A percentile compares a stretch with the other conserved stretches of the same genome.
phyloP scores from a whole-genome alignment of 2,113 vertebrate species.

The Tachysurus vachellii region DNA sequence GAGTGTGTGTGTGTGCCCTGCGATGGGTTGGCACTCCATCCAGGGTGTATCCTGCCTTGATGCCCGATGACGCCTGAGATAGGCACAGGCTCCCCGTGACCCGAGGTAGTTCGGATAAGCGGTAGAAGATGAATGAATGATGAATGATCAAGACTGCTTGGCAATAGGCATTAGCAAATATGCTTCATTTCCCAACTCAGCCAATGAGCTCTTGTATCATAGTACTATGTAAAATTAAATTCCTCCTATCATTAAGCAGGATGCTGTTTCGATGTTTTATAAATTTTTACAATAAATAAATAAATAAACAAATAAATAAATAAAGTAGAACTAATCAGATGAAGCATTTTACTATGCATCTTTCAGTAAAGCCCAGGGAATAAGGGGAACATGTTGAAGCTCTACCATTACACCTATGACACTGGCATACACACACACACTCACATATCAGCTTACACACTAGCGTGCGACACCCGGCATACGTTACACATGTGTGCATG shows the following conservation, averaged over 20 bases:
- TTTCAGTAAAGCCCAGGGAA: conserved; percentile 7
- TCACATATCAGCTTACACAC: conserved; percentile 63
- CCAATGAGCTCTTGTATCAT: background rate
- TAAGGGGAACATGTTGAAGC: conserved; percentile 35
- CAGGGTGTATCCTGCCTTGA: too few species aligned
- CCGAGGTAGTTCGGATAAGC: too few species aligned
- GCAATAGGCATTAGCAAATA: background rate
- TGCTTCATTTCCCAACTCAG: background rate
- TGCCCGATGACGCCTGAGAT: too few species aligned
- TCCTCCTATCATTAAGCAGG: background rate
- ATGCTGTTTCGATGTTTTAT: background rate
- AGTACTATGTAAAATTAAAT: background rate
- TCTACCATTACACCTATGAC: conserved; percentile 41
- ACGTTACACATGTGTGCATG: conserved; percentile 60
- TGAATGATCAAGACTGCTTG: background rate
- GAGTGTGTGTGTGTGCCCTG: too few species aligned
- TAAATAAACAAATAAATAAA: background rate
- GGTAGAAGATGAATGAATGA: too few species aligned
- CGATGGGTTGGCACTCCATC: too few species aligned
- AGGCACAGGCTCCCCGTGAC: too few species aligned
- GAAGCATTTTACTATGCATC: background rate
- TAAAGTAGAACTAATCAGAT: background rate
- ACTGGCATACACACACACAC: conserved; percentile 28
- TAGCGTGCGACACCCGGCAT: conserved; percentile 55
- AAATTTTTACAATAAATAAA: background rate